Percentiles rank a stretch among this genome's conserved stretches.
phyloP scores from a whole-genome alignment of 2,797 vertebrate genomes.

The Chrosomus eos region DNA sequence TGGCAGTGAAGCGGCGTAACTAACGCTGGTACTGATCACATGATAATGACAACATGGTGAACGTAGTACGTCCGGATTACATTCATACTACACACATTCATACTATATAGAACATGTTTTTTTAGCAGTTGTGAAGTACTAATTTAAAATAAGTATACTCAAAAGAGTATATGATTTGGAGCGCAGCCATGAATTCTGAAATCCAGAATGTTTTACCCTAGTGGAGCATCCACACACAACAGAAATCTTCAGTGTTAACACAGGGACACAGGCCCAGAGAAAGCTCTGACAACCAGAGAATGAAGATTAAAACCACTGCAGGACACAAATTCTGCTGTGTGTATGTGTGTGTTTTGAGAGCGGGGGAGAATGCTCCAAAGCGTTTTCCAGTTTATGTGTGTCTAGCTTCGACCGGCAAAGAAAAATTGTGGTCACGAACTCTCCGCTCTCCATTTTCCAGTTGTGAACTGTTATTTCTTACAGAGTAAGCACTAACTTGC shows the following conservation, averaged over 20 bases:
- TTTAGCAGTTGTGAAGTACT: not conserved
- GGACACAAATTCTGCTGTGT: slow-evolving; percentile 12
- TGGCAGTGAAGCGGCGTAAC: not conserved
- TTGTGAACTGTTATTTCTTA: slow-evolving; percentile 43
- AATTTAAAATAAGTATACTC: not conserved
- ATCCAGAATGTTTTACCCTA: not conserved
- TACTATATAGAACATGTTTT: not conserved
- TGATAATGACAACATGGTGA: not conserved
- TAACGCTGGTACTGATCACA: not conserved
- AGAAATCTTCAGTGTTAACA: not conserved
- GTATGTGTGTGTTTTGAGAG: not conserved
- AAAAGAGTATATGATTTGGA: not conserved
- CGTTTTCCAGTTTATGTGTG: slow-evolving; percentile 14
- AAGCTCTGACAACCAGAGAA: slow-evolving; percentile 41
- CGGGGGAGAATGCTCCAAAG: not conserved
- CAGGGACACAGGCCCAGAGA: slow-evolving; percentile 5
- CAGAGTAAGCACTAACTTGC: slow-evolving; percentile 44
- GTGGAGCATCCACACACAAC: not conserved
- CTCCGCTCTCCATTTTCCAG: slow-evolving; percentile 36
- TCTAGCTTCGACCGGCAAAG: slow-evolving; percentile 13
- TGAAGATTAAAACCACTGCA: slow-evolving; percentile 43
- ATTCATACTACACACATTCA: too few relatives aligned
- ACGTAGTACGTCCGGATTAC: not conserved
- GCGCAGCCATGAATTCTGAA: not conserved
- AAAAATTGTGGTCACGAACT: slow-evolving; percentile 44